phyloP scores from a whole-genome alignment of 2,113 vertebrate species.

The Dunckerocampus dactyliophorus region DNA sequence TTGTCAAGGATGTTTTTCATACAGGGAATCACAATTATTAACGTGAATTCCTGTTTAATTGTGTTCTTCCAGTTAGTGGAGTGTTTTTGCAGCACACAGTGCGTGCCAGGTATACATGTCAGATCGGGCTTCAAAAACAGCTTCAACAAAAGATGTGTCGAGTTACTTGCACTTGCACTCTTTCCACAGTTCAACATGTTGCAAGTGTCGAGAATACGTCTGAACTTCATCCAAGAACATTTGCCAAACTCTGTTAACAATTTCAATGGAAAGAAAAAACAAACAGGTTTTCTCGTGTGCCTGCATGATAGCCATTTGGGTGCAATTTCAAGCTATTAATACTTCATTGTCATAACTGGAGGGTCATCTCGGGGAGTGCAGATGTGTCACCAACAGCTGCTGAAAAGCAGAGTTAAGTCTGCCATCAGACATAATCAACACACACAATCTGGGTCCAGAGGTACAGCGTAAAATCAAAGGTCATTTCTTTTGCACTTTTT shows the following conservation, averaged over 20 bases:
- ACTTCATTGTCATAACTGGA: constrained; percentile 73
- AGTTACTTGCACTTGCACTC: constrained; percentile 33
- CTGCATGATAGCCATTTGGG: constrained; percentile 67
- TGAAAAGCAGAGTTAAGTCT: constrained; percentile 51
- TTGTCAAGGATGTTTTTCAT: not conserved
- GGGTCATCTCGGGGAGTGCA: constrained; percentile 71
- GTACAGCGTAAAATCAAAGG: constrained; percentile 49
- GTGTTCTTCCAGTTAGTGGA: too few species aligned
- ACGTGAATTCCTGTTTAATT: too few species aligned
- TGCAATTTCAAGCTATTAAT: constrained; percentile 77
- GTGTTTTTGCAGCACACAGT: too few species aligned
- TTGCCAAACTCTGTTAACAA: constrained; percentile 65
- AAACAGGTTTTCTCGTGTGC: constrained; percentile 55
- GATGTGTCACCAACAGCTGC: constrained; percentile 68
- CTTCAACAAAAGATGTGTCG: constrained; percentile 32
- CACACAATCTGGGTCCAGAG: constrained; percentile 47
- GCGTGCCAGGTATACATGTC: constrained; percentile 33
- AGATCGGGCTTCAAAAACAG: constrained; percentile 38
- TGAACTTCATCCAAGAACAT: constrained; percentile 65
- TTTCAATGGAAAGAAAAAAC: constrained; percentile 67
- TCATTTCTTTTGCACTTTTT: constrained; percentile 47
- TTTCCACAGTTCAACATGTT: constrained; percentile 26
- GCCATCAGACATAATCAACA: constrained; percentile 55
- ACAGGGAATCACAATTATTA: too few species aligned
- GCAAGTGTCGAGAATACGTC: constrained; percentile 53